Percentiles rank a stretch among this genome's conserved stretches.
These are phyloP conservation scores for Xenopus laevis DNA, from an alignment of 2,113 vertebrate genomes.

Conservation along the genomic window DNA sequence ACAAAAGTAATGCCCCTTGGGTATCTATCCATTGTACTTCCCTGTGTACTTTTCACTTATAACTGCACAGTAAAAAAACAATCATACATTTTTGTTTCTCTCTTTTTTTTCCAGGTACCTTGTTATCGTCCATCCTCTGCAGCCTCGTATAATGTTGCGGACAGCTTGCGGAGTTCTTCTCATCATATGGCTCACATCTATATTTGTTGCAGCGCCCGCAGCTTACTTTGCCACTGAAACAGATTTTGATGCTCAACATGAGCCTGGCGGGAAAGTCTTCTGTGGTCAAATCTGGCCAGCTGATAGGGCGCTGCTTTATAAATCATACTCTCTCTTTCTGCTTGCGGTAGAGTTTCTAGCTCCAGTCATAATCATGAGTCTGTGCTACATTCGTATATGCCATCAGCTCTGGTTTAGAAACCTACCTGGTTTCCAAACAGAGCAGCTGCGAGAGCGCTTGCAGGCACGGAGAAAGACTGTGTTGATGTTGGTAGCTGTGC, in stretches of 20 bases:
- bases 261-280: constrained; percentile 76
- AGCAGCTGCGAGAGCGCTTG: constrained; percentile 82
- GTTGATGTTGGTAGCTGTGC: constrained; percentile 79
- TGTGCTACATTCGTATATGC: constrained; percentile 86
- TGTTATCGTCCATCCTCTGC: constrained; percentile 90
- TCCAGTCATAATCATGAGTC: constrained; percentile 80
- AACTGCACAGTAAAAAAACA: too few species aligned
- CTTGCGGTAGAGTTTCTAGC: constrained; percentile 80
- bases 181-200: constrained; percentile 82
- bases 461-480: constrained; percentile 86
- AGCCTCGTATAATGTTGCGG: constrained; percentile 90
- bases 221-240: constrained; percentile 90
- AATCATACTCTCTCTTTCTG: constrained; percentile 90
- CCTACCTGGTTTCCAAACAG: constrained; percentile 87
- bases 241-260: constrained; percentile 63
- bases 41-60: too few species aligned
- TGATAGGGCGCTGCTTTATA: constrained; percentile 84
- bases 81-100: neutral
- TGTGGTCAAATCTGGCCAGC: constrained; percentile 96
- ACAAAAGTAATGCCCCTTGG: too few species aligned
- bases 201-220: constrained; percentile 86
- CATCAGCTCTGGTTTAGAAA: constrained; percentile 90
- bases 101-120: constrained; percentile 75
- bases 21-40: too few species aligned
- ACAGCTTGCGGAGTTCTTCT: constrained; percentile 78